A percentile compares a stretch with the other conserved stretches of the same genome.
Conservation (phyloP, 2,888 invertebrate species). For the Hermaeophaga mercurialis region DNA sequence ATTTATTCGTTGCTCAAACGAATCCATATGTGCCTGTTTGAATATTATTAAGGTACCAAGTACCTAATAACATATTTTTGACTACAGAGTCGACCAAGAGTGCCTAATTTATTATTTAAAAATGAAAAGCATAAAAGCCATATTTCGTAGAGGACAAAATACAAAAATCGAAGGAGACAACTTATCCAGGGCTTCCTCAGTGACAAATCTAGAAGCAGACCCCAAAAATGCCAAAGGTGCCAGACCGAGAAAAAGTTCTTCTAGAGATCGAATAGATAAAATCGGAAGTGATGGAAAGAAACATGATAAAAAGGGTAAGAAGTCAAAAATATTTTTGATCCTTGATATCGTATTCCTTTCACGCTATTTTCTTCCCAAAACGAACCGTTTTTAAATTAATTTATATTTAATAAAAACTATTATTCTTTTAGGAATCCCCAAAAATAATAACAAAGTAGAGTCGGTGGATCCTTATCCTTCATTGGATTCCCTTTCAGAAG, state of each 20-base stretch:
- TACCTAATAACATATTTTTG: no score
- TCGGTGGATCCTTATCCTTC: constrained; percentile 40
- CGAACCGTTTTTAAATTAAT: no score
- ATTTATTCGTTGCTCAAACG: no score
- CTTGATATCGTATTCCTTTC: no score
- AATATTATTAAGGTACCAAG: no score
- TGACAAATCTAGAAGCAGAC: constrained; percentile 68
- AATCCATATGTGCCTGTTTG: no score
- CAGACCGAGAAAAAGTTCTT: constrained; percentile 57
- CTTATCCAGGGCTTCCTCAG: constrained; percentile 67
- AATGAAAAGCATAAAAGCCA: constrained; percentile 91
- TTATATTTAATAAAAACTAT: no score
- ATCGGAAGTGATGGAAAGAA: constrained; percentile 44
- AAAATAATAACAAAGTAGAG: constrained; percentile 53
- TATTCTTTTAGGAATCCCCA: constrained; percentile 40
- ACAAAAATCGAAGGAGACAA: constrained; percentile 57
- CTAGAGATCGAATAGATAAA: constrained; percentile 52
- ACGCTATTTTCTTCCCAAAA: no score
- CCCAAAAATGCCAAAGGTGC: constrained; percentile 62
- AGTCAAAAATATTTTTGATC: no score
- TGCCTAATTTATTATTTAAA: constrained; percentile 49
- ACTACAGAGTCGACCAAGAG: constrained; percentile 24
- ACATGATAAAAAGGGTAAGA: constrained; percentile 51
- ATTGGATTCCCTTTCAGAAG: constrained; percentile 56
- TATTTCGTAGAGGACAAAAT: constrained; percentile 85